These are phyloP conservation scores for Calliopum simillimum DNA, from an alignment of 2,888 invertebrate genomes.

Conservation along the genomic window DNA sequence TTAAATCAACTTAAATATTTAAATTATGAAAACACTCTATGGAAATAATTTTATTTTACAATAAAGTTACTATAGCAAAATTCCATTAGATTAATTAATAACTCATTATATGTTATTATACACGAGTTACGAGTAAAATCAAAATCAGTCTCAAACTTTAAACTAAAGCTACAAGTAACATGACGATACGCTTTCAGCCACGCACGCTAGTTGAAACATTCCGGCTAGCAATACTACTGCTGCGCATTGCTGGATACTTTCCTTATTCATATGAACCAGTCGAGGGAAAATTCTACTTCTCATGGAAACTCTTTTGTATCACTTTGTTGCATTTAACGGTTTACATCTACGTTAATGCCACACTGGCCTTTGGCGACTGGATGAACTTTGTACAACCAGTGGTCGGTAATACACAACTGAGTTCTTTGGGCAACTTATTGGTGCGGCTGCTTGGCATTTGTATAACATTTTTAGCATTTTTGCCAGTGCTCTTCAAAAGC, in stretches of 20 bases:
- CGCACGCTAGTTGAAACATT: conserved; percentile 42
- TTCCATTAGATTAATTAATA: too few species aligned
- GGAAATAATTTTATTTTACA: too few species aligned
- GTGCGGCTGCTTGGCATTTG: conserved; percentile 46
- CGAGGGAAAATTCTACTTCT: conserved; percentile 40
- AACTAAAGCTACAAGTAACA: background rate
- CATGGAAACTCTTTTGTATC: conserved; percentile 38
- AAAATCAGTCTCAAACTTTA: background rate
- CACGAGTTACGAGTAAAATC: too few species aligned
- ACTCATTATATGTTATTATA: too few species aligned
- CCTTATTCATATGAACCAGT: conserved; percentile 41
- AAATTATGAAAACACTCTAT: too few species aligned
- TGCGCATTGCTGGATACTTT: conserved; percentile 48
- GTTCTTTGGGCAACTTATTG: conserved; percentile 44
- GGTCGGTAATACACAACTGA: conserved; percentile 43
- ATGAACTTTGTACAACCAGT: conserved; percentile 47
- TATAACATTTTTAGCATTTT: conserved; percentile 44
- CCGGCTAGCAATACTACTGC: conserved; percentile 33
- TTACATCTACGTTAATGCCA: conserved; percentile 49
- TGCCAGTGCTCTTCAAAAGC: conserved; percentile 37
- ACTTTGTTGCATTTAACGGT: conserved; percentile 44
- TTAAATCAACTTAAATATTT: too few species aligned
- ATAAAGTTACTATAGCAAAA: too few species aligned
- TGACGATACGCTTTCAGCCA: conserved; percentile 39
- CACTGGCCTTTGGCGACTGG: conserved; percentile 44